Percentiles rank a stretch among this genome's conserved stretches.
These are phyloP conservation scores for Lacerta bilineata DNA, from an alignment of 2,797 vertebrate genomes.

Conservation along the genomic window DNA sequence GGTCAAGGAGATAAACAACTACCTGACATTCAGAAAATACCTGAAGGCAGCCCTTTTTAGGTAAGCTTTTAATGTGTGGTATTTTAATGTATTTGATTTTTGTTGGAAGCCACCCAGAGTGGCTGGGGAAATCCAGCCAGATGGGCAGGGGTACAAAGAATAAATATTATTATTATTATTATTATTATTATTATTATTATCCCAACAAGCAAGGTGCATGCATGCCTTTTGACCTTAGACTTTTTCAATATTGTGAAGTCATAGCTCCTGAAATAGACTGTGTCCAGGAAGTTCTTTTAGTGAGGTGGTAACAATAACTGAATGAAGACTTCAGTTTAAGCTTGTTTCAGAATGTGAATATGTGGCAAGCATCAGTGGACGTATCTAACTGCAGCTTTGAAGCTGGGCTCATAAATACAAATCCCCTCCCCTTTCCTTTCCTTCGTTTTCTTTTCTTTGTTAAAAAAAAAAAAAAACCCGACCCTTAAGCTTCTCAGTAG, in stretches of 20 bases:
- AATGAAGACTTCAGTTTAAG: conserved; percentile 1
- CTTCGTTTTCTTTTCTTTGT: too few species aligned
- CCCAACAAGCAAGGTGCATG: neutral
- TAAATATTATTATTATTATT: too few species aligned
- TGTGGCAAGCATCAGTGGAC: neutral
- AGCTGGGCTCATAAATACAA: neutral
- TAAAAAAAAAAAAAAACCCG: neutral
- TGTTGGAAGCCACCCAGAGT: too few species aligned
- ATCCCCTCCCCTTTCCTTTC: neutral
- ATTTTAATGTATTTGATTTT: too few species aligned
- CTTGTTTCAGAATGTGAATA: conserved; percentile 7
- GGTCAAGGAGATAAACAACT: too few species aligned
- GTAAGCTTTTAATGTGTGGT: too few species aligned
- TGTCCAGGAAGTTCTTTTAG: neutral
- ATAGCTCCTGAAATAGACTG: neutral
- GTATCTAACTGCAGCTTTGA: neutral
- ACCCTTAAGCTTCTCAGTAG: neutral
- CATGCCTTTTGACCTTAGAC: neutral
- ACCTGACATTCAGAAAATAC: too few species aligned
- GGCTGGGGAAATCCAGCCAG: too few species aligned
- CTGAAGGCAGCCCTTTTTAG: too few species aligned
- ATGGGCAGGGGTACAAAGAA: too few species aligned
- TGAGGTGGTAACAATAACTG: neutral
- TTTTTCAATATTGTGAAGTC: neutral
- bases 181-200: too few species aligned